Evolutionary conservation across 2,888 invertebrate species (phyloP).

Genomic region (Dione vanillae): DNA sequence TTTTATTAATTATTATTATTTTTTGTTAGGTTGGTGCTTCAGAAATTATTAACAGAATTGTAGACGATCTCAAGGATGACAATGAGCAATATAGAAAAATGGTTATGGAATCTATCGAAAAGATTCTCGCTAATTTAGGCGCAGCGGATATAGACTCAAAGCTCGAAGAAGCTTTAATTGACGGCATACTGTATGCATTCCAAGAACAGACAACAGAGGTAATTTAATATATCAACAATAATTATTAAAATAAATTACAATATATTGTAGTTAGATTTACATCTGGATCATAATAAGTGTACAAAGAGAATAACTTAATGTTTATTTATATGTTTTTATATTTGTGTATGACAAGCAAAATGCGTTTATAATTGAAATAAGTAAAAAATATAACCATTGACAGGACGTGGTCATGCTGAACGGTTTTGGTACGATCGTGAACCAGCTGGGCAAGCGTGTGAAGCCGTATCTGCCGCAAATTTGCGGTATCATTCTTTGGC

Average conservation of each 20-base stretch:
- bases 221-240: slow-evolving; percentile 44
- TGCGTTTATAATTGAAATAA: neutral
- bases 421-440: slow-evolving; percentile 99
- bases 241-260: no score
- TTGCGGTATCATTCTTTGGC: slow-evolving; percentile 99
- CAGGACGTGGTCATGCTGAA: slow-evolving; percentile 99
- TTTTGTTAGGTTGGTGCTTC: slow-evolving; percentile 99
- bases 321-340: neutral
- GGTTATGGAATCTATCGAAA: slow-evolving; percentile 99
- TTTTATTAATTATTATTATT: no score
- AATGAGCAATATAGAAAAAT: slow-evolving; percentile 99
- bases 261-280: no score
- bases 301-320: neutral
- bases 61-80: slow-evolving; percentile 99
- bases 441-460: slow-evolving; percentile 97
- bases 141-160: slow-evolving; percentile 99
- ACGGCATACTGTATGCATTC: slow-evolving; percentile 99
- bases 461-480: slow-evolving; percentile 99
- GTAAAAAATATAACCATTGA: slow-evolving; percentile 35
- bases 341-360: neutral
- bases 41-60: slow-evolving; percentile 98
- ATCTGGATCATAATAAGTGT: no score
- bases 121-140: slow-evolving; percentile 98
- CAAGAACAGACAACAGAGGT: slow-evolving; percentile 99
- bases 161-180: slow-evolving; percentile 99